Percentiles rank a stretch among this genome's conserved stretches.
These are phyloP conservation scores for Montipora capitata DNA, from an alignment of 92 coral and sea anemone genomes.

Conservation along the genomic window DNA sequence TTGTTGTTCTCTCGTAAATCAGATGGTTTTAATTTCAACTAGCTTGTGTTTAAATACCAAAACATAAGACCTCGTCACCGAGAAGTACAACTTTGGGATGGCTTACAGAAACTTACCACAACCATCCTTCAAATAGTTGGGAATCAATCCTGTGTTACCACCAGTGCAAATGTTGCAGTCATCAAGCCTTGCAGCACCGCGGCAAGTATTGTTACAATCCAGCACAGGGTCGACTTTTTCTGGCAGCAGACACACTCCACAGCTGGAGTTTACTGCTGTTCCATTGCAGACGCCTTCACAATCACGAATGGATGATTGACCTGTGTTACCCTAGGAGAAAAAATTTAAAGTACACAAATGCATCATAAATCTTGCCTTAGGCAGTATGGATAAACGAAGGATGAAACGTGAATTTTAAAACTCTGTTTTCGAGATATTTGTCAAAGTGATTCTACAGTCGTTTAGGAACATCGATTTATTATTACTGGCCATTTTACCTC, in stretches of 20 bases:
- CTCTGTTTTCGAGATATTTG: too few relatives aligned
- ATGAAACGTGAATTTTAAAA: too few relatives aligned
- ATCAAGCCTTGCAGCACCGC: slow-evolving; percentile 62
- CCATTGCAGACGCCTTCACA: slow-evolving; percentile 48
- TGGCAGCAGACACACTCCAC: slow-evolving; percentile 26
- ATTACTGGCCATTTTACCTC: background rate
- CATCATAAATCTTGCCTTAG: too few relatives aligned
- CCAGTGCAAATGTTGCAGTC: slow-evolving; percentile 73
- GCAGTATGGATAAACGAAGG: too few relatives aligned
- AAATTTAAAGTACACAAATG: too few relatives aligned
- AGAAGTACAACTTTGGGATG: too few relatives aligned
- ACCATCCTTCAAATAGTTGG: slow-evolving; percentile 65
- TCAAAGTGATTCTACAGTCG: too few relatives aligned
- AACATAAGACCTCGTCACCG: too few relatives aligned
- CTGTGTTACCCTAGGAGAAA: slow-evolving; percentile 18
- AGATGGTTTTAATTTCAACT: too few relatives aligned
- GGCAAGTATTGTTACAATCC: slow-evolving; percentile 75
- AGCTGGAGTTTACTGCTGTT: slow-evolving; percentile 39
- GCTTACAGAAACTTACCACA: slow-evolving; percentile 68
- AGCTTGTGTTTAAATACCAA: too few relatives aligned
- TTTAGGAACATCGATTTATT: too few relatives aligned
- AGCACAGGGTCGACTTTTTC: background rate
- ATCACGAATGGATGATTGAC: slow-evolving; percentile 1
- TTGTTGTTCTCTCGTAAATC: too few relatives aligned
- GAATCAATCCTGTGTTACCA: slow-evolving; percentile 70